Evolutionary conservation across 2,888 invertebrate genomes (phyloP), one percentile per base, ranked within the genome.

Genomic region (Chaetoderma sp.): DNA sequence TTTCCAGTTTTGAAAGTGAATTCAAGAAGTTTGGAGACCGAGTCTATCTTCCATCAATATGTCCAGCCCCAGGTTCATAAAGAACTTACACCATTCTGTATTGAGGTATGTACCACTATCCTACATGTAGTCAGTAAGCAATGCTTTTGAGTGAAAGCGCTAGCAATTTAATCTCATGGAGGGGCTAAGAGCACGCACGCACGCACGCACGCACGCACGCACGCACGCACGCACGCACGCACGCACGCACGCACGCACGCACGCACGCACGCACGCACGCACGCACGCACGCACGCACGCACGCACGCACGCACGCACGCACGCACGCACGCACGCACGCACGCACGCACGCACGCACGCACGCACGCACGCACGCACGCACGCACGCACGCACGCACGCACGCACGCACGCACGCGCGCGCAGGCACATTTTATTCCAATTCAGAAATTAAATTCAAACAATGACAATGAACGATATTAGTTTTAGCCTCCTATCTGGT

Each of bases 1-100:
- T 89, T 91, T 77, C 91, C 91, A 1, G 90, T 90, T 23, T 73
- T 90, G 8, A 89, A 88, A 67, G 73, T 91, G 1, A 89, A 88
- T 69, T 86, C 88, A 0, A 78, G 79, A 39, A 88, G 88, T 30
- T 88, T 89, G 81, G 66, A 87, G 67, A 81, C 88, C 23, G 88
- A 89, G 63, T 85, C 89, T 47, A 74, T 77, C n/a, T 91, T 91
- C 78, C 91, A 91, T 71, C 83, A 87, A 13, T 91, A 89, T 78
- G 88, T 91, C 0, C 86, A 86, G 68, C 91, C 91, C 2, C 81
- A 78, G 49, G 78, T 88, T 1, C 83, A 89, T 76, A 88, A 87
- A 10, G 72, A 81, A 18, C 75, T 91, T 8, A 88, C 89, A 1
- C 64, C 86, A 0, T 91, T 90, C 77, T 91, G 91, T 74, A 89